Conservation (phyloP, 2,113 vertebrate species). For the Megaleporinus macrocephalus region DNA sequence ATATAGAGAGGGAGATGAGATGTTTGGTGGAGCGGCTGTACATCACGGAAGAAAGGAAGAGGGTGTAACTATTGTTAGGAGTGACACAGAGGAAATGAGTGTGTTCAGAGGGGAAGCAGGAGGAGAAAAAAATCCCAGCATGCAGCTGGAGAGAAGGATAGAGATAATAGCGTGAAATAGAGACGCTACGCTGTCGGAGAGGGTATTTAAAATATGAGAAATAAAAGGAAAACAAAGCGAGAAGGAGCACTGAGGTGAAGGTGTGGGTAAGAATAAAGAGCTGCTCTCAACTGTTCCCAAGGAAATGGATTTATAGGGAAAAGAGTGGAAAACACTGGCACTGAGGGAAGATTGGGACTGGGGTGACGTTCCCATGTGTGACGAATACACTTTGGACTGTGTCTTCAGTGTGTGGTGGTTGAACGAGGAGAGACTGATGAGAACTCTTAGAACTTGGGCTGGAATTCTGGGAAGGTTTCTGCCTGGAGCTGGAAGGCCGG, state of each 20-base stretch:
- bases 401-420: too few species aligned
- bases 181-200: background rate
- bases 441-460: too few species aligned
- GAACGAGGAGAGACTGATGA: too few species aligned
- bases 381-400: too few species aligned
- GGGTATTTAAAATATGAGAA: background rate
- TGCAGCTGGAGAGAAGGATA: constrained; percentile 47
- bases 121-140: background rate
- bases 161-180: constrained; percentile 37
- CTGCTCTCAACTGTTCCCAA: too few species aligned
- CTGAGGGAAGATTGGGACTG: too few species aligned
- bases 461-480: too few species aligned
- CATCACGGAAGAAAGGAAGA: constrained; percentile 51
- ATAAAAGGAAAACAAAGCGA: constrained; percentile 25
- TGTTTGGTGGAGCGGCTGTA: constrained; percentile 36
- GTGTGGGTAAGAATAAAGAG: too few species aligned
- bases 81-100: constrained; percentile 56
- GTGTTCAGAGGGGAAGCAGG: constrained; percentile 34
- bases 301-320: too few species aligned
- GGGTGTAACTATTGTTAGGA: constrained; percentile 59
- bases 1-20: constrained; percentile 46
- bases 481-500: too few species aligned
- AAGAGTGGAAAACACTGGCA: background rate
- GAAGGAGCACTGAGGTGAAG: too few species aligned
- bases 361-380: too few species aligned